These are phyloP conservation scores for Ruditapes philippinarum DNA, from an alignment of 1,140 invertebrate genomes.

Conservation along the genomic window DNA sequence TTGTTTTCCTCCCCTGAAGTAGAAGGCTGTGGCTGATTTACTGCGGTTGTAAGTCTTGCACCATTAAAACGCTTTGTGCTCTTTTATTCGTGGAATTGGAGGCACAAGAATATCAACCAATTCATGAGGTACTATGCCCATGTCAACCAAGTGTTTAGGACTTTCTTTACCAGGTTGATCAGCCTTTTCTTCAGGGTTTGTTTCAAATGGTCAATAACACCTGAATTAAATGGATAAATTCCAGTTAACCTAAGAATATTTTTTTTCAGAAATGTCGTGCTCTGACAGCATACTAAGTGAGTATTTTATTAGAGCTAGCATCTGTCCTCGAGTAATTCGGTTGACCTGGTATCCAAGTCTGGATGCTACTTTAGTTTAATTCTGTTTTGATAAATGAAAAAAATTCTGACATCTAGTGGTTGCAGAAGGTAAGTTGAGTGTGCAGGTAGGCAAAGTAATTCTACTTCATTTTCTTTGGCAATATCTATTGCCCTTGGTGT, in stretches of 20 bases:
- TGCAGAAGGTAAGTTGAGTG: constrained; percentile 67
- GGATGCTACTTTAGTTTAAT: neutral
- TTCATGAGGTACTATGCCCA: neutral
- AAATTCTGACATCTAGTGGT: constrained; percentile 51
- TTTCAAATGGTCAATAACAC: neutral
- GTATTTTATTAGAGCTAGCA: neutral
- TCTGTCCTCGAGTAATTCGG: neutral
- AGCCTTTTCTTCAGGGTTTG: neutral
- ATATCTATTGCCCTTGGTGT: constrained; percentile 75
- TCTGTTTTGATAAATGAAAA: neutral
- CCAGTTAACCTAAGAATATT: neutral
- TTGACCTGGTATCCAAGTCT: neutral
- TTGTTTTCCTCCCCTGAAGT: neutral
- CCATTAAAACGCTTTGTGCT: neutral
- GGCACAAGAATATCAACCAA: neutral
- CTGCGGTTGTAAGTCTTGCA: neutral
- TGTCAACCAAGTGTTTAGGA: neutral
- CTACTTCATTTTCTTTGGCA: constrained; percentile 63
- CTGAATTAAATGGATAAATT: neutral
- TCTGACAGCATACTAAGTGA: neutral
- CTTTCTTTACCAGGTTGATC: neutral
- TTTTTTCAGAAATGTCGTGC: neutral
- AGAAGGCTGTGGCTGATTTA: neutral
- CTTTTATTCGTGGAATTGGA: neutral
- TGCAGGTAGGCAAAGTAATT: constrained; percentile 50